Conservation (phyloP, 2,797 vertebrate species). For the Anas bahamensis region DNA sequence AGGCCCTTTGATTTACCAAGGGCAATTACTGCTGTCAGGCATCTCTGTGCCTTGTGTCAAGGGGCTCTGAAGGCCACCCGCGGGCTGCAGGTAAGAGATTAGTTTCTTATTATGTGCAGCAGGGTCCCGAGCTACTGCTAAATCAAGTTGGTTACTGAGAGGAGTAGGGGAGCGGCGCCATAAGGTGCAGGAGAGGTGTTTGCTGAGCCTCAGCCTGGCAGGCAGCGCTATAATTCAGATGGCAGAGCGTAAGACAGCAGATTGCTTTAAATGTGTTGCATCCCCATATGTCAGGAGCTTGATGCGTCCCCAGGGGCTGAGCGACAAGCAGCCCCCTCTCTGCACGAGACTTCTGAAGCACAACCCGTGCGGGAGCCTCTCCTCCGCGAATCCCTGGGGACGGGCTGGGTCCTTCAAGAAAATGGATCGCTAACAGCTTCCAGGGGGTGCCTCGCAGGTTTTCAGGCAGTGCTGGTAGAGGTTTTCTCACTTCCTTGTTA, state of each 20-base stretch:
- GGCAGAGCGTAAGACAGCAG: not conserved
- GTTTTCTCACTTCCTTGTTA: not conserved
- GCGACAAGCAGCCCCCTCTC: not conserved
- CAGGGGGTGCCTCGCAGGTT: not conserved
- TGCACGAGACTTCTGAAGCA: not conserved
- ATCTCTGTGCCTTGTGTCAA: not conserved
- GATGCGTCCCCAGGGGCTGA: not conserved
- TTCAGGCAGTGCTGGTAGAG: not conserved
- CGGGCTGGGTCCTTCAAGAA: not conserved
- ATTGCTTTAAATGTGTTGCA: constrained; percentile 11
- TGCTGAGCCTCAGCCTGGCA: not conserved
- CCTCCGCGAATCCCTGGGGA: not conserved
- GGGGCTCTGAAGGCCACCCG: constrained; percentile 1
- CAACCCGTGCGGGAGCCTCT: not conserved
- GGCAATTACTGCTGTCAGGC: not conserved
- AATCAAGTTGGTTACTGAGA: not conserved
- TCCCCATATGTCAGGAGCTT: not conserved
- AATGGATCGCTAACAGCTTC: not conserved
- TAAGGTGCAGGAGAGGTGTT: not conserved
- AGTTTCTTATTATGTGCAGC: not conserved
- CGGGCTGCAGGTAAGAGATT: not conserved
- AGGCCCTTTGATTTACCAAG: not conserved
- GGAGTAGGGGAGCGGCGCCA: not conserved
- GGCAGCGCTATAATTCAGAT: not conserved
- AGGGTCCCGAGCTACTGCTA: not conserved